A percentile compares a stretch with the other conserved stretches of the same genome.
phyloP scores from a whole-genome alignment of 1,140 invertebrate species.

The Apocrypta bakeri region DNA sequence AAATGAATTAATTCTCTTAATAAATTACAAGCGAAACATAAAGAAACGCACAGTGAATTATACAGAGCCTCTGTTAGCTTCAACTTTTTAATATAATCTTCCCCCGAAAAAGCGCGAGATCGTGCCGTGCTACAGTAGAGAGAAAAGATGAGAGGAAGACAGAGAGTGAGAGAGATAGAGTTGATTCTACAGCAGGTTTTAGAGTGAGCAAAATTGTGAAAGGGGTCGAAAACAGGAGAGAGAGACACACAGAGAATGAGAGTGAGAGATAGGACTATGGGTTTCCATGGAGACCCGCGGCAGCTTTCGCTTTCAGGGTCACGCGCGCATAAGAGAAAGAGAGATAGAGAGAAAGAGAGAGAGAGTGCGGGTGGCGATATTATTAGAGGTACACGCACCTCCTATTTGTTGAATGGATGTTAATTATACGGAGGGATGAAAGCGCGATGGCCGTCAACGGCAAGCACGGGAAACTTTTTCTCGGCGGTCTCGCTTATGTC shows the following conservation, averaged over 20 bases:
- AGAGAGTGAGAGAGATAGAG: not conserved
- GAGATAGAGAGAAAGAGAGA: too few relatives aligned
- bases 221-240: conserved; percentile 18
- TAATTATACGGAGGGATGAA: conserved; percentile 45
- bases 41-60: not conserved
- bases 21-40: not conserved
- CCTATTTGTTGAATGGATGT: conserved; percentile 51
- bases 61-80: not conserved
- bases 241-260: too few relatives aligned
- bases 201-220: not conserved
- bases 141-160: not conserved
- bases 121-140: not conserved
- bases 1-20: not conserved
- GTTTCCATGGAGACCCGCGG: conserved; percentile 48
- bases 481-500: not conserved
- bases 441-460: conserved; percentile 8
- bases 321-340: too few relatives aligned
- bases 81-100: conserved; percentile 31
- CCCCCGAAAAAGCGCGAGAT: not conserved
- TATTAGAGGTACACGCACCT: conserved; percentile 38
- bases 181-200: not conserved
- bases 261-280: not conserved
- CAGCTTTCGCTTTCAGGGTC: not conserved
- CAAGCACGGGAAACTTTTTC: conserved; percentile 38
- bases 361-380: conserved; percentile 17